A percentile compares a stretch with the other conserved stretches of the same genome.
These are phyloP conservation scores for Datnioides undecimradiatus DNA, from an alignment of 2,113 vertebrate species.

Conservation along the genomic window DNA sequence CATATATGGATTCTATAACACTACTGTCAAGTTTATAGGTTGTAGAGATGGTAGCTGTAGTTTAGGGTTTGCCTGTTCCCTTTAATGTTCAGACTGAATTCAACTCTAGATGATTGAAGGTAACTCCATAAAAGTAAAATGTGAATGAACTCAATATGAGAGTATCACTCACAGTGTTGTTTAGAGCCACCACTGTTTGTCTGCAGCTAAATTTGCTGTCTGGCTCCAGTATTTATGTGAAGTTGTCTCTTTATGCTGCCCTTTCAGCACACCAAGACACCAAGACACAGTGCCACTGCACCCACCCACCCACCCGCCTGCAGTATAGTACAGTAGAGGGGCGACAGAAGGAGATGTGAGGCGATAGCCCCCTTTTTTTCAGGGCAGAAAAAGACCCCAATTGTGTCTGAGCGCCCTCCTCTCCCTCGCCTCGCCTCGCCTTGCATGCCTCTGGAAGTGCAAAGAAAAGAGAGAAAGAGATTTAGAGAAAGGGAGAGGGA, in stretches of 20 bases:
- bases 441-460: conserved; percentile 82
- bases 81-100: not conserved
- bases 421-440: conserved; percentile 86
- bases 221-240: conserved; percentile 56
- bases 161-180: conserved; percentile 1
- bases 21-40: not conserved
- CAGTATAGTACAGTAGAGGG: conserved; percentile 81
- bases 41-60: not conserved
- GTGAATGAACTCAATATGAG: not conserved
- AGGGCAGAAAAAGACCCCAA: conserved; percentile 89
- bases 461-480: conserved; percentile 81
- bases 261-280: conserved; percentile 54
- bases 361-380: conserved; percentile 89
- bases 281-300: conserved; percentile 53
- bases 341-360: conserved; percentile 88
- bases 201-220: conserved; percentile 37
- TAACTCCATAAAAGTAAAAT: not conserved
- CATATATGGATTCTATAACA: not conserved
- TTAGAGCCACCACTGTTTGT: conserved; percentile 28
- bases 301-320: conserved; percentile 78
- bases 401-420: conserved; percentile 88
- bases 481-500: conserved; percentile 79
- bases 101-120: not conserved
- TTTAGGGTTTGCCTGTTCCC: not conserved
- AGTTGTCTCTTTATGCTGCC: conserved; percentile 54